Evolutionary conservation across 2,888 invertebrate species (phyloP).

Genomic region (Gari tellinella): DNA sequence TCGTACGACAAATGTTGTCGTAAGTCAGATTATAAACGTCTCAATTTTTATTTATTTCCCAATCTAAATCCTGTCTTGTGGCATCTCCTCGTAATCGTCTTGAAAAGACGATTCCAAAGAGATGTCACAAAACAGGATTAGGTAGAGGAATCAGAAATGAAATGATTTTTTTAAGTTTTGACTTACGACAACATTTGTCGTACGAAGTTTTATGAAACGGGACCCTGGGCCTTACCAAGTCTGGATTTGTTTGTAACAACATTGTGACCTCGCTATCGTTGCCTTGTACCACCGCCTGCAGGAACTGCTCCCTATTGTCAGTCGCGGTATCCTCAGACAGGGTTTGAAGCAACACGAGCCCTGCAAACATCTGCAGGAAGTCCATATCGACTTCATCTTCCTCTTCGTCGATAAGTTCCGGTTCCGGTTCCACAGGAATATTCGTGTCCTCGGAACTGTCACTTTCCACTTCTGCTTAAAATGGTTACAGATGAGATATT

Average conservation of each 20-base stretch:
- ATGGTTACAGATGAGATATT: not conserved
- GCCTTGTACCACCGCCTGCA: conserved; percentile 11
- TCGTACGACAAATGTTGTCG: no score
- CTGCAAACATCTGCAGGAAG: conserved; percentile 29
- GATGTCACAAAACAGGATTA: no score
- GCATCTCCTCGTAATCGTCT: no score
- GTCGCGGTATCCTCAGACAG: conserved; percentile 3
- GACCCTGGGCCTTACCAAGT: conserved; percentile 18
- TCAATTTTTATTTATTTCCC: no score
- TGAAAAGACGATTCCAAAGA: no score
- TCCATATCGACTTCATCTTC: conserved; percentile 2
- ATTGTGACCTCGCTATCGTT: conserved; percentile 4
- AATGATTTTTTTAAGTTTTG: no score
- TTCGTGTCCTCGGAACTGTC: not conserved
- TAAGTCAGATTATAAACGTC: no score
- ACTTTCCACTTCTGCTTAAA: not conserved
- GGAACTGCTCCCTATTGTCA: conserved; percentile 8
- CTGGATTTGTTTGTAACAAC: conserved; percentile 5
- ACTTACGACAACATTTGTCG: no score
- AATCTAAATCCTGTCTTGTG: no score
- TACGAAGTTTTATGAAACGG: no score
- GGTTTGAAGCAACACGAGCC: conserved; percentile 14
- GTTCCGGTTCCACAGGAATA: not conserved
- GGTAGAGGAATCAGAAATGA: no score
- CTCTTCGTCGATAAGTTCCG: not conserved